phyloP scores from a whole-genome alignment of 1,140 invertebrate species.

The Goniozus legneri region DNA sequence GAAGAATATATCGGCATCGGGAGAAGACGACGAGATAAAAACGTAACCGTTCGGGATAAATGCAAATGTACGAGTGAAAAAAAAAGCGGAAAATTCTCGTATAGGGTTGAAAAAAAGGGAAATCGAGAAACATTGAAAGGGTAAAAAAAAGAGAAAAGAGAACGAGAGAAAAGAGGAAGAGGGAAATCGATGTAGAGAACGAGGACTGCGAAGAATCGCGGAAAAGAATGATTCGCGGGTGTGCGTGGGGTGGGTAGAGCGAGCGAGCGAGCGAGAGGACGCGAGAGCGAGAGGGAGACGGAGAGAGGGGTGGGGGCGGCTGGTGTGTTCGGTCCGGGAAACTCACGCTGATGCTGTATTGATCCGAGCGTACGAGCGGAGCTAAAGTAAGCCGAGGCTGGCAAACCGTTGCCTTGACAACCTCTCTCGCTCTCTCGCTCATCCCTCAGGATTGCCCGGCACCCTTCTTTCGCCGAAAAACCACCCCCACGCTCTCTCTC shows the following conservation, averaged over 20 bases:
- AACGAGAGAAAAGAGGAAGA: constrained; percentile 8
- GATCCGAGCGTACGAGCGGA: constrained; percentile 43
- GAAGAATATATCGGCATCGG: too few relatives aligned
- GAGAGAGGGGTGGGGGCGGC: not conserved
- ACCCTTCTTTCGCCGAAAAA: constrained; percentile 26
- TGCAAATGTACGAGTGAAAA: too few relatives aligned
- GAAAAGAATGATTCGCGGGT: not conserved
- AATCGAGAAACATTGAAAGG: constrained; percentile 6
- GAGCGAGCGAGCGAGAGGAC: constrained; percentile 9
- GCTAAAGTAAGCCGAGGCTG: constrained; percentile 51
- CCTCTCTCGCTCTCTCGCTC: constrained; percentile 54
- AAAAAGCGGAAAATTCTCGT: too few relatives aligned
- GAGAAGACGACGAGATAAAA: not conserved
- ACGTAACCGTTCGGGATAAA: too few relatives aligned
- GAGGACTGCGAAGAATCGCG: not conserved
- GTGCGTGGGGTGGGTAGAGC: not conserved
- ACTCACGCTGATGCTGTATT: constrained; percentile 51
- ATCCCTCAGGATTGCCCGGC: constrained; percentile 40
- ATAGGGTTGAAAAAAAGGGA: not conserved
- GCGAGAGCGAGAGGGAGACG: constrained; percentile 4
- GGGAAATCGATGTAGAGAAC: not conserved
- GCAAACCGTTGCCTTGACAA: constrained; percentile 56
- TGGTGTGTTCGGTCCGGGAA: constrained; percentile 50
- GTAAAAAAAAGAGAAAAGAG: constrained; percentile 6
- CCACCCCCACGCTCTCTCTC: constrained; percentile 18